Evolutionary conservation across 2,797 vertebrate species (phyloP).

Genomic region (Erithacus rubecula): DNA sequence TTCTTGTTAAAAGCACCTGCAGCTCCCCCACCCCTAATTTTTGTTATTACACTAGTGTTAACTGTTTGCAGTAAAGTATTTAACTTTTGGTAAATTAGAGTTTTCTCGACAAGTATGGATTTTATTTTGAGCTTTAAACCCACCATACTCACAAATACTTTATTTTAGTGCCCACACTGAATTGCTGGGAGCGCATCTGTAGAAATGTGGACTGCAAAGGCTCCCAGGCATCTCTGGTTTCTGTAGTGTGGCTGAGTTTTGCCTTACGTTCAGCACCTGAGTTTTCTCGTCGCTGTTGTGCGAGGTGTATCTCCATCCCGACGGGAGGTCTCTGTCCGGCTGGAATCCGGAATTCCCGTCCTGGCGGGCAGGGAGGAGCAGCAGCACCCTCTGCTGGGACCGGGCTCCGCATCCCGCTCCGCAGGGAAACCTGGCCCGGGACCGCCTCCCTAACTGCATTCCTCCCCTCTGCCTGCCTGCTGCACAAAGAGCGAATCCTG

Average conservation of each 20-base stretch:
- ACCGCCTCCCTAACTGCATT: fast-evolving
- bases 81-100: background rate
- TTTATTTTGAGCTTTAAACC: background rate
- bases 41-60: background rate
- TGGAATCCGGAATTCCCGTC: no score
- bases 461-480: fast-evolving
- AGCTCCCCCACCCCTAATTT: fast-evolving
- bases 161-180: background rate
- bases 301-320: fast-evolving
- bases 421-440: fast-evolving
- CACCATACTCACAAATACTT: background rate
- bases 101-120: no score
- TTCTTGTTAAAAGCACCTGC: background rate
- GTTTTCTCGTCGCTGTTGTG: fast-evolving
- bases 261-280: fast-evolving
- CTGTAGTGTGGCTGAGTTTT: background rate
- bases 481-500: fast-evolving
- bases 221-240: fast-evolving
- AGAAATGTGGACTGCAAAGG: fast-evolving
- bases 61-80: background rate
- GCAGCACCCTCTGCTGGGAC: slow-evolving; percentile 54
- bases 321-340: no score
- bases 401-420: fast-evolving
- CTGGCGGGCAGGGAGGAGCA: background rate
- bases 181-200: background rate